Evolutionary conservation across 2,113 vertebrate genomes (phyloP).

Genomic region (Panthera tigris): DNA sequence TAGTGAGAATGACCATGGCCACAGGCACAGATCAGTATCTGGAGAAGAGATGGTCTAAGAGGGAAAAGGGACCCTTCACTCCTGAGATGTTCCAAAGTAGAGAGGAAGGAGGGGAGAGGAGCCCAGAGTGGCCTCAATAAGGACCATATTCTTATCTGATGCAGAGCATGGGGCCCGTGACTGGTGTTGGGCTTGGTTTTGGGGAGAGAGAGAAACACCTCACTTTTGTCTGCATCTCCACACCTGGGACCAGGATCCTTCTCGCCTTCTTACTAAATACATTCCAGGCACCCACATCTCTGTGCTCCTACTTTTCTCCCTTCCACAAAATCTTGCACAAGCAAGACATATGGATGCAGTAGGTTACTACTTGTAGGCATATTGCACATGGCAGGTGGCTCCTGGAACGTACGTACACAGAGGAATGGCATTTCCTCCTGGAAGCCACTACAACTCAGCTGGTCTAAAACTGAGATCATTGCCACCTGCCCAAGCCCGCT

Average conservation of each 20-base stretch:
- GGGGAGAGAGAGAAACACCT: accelerated
- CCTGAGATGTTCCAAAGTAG: neutral
- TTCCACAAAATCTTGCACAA: neutral
- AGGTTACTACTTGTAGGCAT: no score
- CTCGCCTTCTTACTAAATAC: neutral
- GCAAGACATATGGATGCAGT: neutral
- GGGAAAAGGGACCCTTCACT: neutral
- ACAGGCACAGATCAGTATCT: neutral
- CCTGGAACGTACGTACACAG: no score
- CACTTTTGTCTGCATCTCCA: neutral
- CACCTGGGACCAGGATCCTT: neutral
- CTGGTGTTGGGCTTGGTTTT: neutral
- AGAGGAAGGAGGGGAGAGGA: neutral
- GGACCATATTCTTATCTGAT: neutral
- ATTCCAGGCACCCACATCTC: neutral
- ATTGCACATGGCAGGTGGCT: neutral
- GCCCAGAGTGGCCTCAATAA: neutral
- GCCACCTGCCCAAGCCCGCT: neutral
- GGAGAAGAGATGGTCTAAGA: neutral
- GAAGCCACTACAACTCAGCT: neutral
- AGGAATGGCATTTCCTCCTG: neutral
- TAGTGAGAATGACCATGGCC: neutral
- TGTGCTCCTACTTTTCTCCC: neutral
- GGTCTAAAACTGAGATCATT: neutral
- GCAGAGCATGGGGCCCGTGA: accelerated